Evolutionary conservation across 2,888 invertebrate genomes (phyloP), one percentile per base, ranked within the genome.

Genomic region (Sipha maydis): DNA sequence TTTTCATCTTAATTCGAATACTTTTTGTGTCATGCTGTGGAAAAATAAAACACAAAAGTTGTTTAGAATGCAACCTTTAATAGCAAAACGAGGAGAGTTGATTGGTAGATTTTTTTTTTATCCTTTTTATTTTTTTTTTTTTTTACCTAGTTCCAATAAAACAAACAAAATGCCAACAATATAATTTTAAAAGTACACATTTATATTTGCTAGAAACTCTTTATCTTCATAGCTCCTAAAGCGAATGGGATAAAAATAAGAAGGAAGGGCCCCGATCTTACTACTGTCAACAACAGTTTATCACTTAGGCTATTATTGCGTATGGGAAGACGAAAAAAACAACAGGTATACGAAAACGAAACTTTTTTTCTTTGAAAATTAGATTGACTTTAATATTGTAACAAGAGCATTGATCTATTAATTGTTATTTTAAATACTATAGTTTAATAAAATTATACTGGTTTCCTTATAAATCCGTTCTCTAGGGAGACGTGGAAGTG

Each of bases 141-240:
- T 34, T 34, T 69, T 54, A 69, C 69, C 85, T 71, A 69, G 48
- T 78, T 78, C 85, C 48, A 85, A 85, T 85, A 85, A 77, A 77
- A 85, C 85, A 85, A 85, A 85, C 85, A 85, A 85, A 85, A 85
- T n/a, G n/a, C 31, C 77, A 11, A 41, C 77, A 48, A 85, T 85
- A 77, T 48, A 54, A 85, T 85, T 77, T 85, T 84, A 76, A 84
- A 84, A 84, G 76, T 41, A 84, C 84, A 61, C 84, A 84, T 84
- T 84, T 84, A 67, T 84, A 84, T 84, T 61, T 76, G 21, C 76
- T 76, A 48, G 84, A 48, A 67, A 77, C 85, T 77, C 48, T 85
- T 77, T 85, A 67, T 85, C 67, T 85, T 85, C 67, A 69, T 77
- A 34, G 77, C 48, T 85, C 69, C 31, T 77, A 85, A 85, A 85